Conservation (phyloP, 2,888 invertebrate genomes). For the Dasypogon diadema region DNA sequence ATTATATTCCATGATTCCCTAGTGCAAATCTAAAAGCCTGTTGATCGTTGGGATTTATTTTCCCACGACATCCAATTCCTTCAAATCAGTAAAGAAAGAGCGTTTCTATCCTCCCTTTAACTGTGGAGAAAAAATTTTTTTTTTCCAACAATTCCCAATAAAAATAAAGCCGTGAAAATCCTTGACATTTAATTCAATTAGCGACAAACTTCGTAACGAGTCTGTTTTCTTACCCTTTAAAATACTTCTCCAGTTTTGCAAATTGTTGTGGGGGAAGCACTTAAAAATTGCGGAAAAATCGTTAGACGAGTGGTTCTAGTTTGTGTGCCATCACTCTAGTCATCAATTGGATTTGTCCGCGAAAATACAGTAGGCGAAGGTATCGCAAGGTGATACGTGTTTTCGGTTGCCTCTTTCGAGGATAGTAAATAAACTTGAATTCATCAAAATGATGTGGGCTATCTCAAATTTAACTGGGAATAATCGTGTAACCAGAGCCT, state of each 20-base stretch:
- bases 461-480: constrained; percentile 66
- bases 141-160: background rate
- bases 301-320: constrained; percentile 2
- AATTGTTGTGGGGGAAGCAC: background rate
- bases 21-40: too few species aligned
- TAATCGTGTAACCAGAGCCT: constrained; percentile 68
- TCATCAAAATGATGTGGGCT: constrained; percentile 66
- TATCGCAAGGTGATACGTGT: too few species aligned
- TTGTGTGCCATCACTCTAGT: background rate
- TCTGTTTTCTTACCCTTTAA: constrained; percentile 46
- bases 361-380: constrained; percentile 25
- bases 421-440: too few species aligned
- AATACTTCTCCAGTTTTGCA: background rate
- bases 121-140: too few species aligned
- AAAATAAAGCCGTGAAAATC: constrained; percentile 51
- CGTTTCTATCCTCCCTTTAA: too few species aligned
- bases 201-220: constrained; percentile 54
- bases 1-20: too few species aligned
- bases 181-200: constrained; percentile 60
- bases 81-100: too few species aligned
- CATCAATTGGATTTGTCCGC: constrained; percentile 48
- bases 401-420: too few species aligned
- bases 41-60: too few species aligned
- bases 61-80: too few species aligned
- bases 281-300: constrained; percentile 16